Evolutionary conservation across 2,113 vertebrate species (phyloP), one percentile per base, ranked within the genome.

Genomic region (Anarhynchus alexandrinus): DNA sequence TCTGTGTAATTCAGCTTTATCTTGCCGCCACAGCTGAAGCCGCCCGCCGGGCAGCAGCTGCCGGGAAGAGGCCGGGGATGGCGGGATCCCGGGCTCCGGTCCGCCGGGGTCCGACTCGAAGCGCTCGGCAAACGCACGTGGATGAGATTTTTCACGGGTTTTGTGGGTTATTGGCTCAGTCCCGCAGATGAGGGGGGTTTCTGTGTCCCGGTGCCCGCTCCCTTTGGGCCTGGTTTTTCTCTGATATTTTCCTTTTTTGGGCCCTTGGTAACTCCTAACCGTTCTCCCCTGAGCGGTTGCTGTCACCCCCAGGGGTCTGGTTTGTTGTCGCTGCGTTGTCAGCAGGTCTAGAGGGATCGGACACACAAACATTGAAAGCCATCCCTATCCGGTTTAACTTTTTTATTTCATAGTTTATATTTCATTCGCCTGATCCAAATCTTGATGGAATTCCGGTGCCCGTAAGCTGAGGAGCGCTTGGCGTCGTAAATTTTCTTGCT

Each of bases 131-230:
- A 72, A 51, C 5, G 1, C 36, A 5, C 4, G 4, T 11, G 18
- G 45, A 22, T 3, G 14, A 25, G 7, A 5, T 36, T 23, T 23
- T 30, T 38, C 23, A 2, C 6, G 1, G 1, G 18, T 38, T 29
- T 12, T 6, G 1, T 6, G 36, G 17, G 4, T 19, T 38, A 8
- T 8, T 2, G 5, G 20, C 36, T 13, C 19, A 5, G 18, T 3
- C 23, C 49, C 3, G 4, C 4, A 10, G 43, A 1, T 5, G 20
- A 26, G 49, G 18, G 15, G 18, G n/a, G 42, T 25, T 65, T 43
- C 11, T 32, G 12, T 15, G 3, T 9, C 42, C 26, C 1, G 5
- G 6, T 4, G 4, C 17, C 21, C 0, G 1, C 43, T 36, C 21
- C 43, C 1, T 0, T 12, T 1, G 3, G 10, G 10, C 3, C n/a